Evolutionary conservation across 2,888 invertebrate genomes (phyloP), one percentile per base, ranked within the genome.

Genomic region (Erebia ligea): DNA sequence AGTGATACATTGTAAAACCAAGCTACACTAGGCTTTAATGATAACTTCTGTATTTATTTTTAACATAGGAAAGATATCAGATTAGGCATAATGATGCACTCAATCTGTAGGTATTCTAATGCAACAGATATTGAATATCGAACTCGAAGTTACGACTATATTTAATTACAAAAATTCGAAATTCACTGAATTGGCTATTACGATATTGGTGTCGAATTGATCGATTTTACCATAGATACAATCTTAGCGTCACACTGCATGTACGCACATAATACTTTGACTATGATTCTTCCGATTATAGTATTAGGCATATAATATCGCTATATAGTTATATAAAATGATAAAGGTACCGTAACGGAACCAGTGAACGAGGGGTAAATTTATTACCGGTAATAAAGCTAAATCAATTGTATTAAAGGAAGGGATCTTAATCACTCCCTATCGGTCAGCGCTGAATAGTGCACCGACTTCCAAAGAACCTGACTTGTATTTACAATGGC

Each of bases 331-430:
- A 34, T 6, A 6, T 34, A n/a, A n/a, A n/a, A n/a, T n/a, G n/a
- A n/a, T n/a, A n/a, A n/a, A 45, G 2, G 45, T 45, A 45, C 45
- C 71, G 48, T 54, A 68, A 62, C 72, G 59, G 57, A 61, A 69
- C 54, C 68, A 71, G 67, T 69, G 52, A 74, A 64, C 67, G 70
- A 79, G 79, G 81, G 84, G 82, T 79, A 81, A 84, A 89, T 90
- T 88, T 90, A 91, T 89, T 85, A 82, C 81, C 69, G 79, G 84
- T 86, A 86, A 89, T 91, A 91, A 90, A 90, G 82, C 86, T 87
- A 86, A 90, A 89, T 90, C 89, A 90, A 90, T 89, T 85, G 86
- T 75, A 82, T 82, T 80, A 82, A 79, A 79, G 80, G 80, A 81
- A 83, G 85, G 84, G 85, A 83, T 81, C 82, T 81, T 81, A 76